Evolutionary conservation across 2,888 invertebrate species (phyloP).

Genomic region (Acronicta psi): DNA sequence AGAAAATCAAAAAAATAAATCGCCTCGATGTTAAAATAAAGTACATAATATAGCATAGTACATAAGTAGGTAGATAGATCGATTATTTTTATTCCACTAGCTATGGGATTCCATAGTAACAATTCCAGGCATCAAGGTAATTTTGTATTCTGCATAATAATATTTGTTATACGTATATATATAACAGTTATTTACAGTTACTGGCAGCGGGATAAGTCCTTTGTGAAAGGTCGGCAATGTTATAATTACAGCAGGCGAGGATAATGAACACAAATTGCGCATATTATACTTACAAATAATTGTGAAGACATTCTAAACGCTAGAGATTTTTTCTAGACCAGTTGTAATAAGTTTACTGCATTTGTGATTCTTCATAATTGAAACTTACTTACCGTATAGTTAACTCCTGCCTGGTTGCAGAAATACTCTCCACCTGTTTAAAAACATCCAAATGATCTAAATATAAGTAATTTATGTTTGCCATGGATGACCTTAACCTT

Average conservation of each 20-base stretch:
- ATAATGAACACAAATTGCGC: constrained; percentile 9
- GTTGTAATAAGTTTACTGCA: no score
- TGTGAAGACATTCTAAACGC: not conserved
- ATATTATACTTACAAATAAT: constrained; percentile 3
- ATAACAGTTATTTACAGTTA: constrained; percentile 18
- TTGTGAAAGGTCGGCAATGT: constrained; percentile 19
- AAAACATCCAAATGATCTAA: constrained; percentile 1
- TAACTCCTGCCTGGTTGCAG: no score
- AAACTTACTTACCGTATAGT: no score
- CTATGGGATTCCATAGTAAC: not conserved
- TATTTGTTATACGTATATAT: not conserved
- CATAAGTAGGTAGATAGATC: no score
- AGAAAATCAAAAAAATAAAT: no score
- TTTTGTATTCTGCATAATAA: not conserved
- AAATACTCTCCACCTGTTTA: no score
- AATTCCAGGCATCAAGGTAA: not conserved
- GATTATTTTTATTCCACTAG: no score
- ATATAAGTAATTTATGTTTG: constrained; percentile 12
- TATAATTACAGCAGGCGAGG: constrained; percentile 30
- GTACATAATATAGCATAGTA: no score
- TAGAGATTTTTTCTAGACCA: not conserved
- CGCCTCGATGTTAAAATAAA: no score
- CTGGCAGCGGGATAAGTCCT: constrained; percentile 13
- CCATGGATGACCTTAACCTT: constrained; percentile 38
- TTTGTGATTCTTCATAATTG: no score